Percentiles rank a stretch among this genome's conserved stretches.
Conservation (phyloP, 2,797 vertebrate species). For the Galago senegalensis region DNA sequence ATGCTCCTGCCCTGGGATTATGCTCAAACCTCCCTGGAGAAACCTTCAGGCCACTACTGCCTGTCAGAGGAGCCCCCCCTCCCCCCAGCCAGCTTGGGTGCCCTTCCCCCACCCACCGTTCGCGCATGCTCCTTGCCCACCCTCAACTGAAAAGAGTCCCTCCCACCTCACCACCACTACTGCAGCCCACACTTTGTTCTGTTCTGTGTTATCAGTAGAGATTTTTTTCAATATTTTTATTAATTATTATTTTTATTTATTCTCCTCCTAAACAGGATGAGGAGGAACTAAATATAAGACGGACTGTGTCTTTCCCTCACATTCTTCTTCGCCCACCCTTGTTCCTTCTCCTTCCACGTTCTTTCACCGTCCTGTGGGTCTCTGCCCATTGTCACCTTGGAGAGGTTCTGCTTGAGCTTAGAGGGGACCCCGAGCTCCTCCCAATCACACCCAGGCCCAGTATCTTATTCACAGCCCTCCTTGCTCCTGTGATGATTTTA, state of each 20-base stretch:
- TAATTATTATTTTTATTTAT: background rate
- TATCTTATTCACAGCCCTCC: background rate
- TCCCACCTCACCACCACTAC: background rate
- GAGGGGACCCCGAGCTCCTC: background rate
- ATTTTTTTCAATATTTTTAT: background rate
- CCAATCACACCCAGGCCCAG: fast-evolving
- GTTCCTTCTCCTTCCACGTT: fast-evolving
- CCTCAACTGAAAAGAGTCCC: background rate
- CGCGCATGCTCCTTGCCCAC: background rate
- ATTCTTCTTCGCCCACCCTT: background rate
- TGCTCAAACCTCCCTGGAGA: too few species aligned
- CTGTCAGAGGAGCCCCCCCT: background rate
- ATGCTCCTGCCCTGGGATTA: too few species aligned
- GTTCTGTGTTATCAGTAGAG: background rate
- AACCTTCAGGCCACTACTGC: too few species aligned
- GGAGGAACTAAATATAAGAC: background rate
- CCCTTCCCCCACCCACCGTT: background rate
- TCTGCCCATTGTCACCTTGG: background rate
- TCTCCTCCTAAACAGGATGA: background rate
- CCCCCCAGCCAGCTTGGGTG: background rate
- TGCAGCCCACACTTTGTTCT: background rate
- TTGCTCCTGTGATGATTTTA: background rate
- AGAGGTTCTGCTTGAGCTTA: background rate
- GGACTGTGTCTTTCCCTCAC: background rate
- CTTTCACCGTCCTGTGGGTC: background rate